Percentiles rank a stretch among this genome's conserved stretches.
Conservation (phyloP, 2,888 invertebrate genomes). For the Elgonia sp. region DNA sequence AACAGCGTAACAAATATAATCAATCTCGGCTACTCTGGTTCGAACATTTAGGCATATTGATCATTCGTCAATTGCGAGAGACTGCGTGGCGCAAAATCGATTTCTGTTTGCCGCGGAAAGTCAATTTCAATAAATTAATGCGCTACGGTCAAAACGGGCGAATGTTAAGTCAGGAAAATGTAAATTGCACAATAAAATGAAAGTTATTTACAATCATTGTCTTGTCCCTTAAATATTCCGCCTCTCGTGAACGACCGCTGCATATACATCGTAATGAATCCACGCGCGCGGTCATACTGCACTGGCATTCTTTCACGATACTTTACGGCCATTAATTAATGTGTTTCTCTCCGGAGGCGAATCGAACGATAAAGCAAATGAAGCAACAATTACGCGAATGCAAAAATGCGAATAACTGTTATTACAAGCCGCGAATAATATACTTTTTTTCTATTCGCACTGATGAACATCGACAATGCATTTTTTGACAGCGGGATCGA, state of each 20-base stretch:
- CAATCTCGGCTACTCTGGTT: conserved; percentile 45
- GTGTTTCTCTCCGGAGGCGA: conserved; percentile 72
- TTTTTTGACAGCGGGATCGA: conserved; percentile 38
- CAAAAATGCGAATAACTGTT: conserved; percentile 71
- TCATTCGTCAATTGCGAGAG: conserved; percentile 48
- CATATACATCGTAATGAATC: conserved; percentile 76
- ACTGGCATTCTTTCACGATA: conserved; percentile 75
- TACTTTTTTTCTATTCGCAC: conserved; percentile 43
- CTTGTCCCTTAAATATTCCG: conserved; percentile 78
- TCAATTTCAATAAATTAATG: conserved; percentile 80
- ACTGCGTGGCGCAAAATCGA: conserved; percentile 61
- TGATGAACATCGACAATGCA: conserved; percentile 27
- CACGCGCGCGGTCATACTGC: conserved; percentile 73
- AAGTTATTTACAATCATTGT: conserved; percentile 82
- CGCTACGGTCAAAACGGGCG: conserved; percentile 61
- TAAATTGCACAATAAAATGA: conserved; percentile 81
- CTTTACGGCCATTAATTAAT: conserved; percentile 76
- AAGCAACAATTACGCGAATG: conserved; percentile 72
- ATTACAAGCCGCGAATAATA: conserved; percentile 59
- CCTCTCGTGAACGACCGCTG: conserved; percentile 72
- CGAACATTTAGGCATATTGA: conserved; percentile 52
- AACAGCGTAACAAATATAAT: conserved; percentile 47
- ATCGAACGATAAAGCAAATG: conserved; percentile 75
- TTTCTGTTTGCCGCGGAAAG: conserved; percentile 70
- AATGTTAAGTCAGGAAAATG: conserved; percentile 79